phyloP scores from a whole-genome alignment of 2,113 vertebrate genomes.

The Pygoscelis adeliae region DNA sequence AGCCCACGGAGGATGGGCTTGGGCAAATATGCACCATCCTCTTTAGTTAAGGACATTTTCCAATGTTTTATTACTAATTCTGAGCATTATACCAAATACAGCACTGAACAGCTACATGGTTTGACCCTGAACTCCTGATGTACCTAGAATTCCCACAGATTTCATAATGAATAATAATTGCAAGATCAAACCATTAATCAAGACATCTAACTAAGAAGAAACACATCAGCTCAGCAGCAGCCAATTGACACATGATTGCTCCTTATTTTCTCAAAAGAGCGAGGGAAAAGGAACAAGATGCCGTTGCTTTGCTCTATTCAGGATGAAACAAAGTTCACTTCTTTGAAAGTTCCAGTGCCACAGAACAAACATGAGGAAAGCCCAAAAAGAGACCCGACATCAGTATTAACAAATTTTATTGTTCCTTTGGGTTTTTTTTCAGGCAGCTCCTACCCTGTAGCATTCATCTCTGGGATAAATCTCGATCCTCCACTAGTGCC shows the following conservation, averaged over 20 bases:
- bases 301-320: not conserved
- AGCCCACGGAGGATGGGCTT: not conserved
- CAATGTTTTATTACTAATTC: not conserved
- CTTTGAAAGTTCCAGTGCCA: not conserved
- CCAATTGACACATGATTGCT: constrained; percentile 11
- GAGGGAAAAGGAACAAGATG: not conserved
- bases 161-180: constrained; percentile 26
- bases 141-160: not conserved
- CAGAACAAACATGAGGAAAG: not conserved
- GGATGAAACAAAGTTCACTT: not conserved
- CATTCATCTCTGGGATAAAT: not conserved
- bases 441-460: not conserved
- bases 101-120: not conserved
- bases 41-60: not conserved
- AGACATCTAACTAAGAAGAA: not conserved
- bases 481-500: not conserved
- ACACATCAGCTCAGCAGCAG: constrained; percentile 10
- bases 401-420: not conserved
- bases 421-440: not conserved
- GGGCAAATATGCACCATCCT: not conserved
- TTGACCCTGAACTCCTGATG: not conserved
- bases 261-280: constrained; percentile 13
- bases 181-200: constrained; percentile 48
- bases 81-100: not conserved
- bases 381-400: not conserved